phyloP scores from a whole-genome alignment of 2,888 invertebrate species.

The Acleris sparsana region DNA sequence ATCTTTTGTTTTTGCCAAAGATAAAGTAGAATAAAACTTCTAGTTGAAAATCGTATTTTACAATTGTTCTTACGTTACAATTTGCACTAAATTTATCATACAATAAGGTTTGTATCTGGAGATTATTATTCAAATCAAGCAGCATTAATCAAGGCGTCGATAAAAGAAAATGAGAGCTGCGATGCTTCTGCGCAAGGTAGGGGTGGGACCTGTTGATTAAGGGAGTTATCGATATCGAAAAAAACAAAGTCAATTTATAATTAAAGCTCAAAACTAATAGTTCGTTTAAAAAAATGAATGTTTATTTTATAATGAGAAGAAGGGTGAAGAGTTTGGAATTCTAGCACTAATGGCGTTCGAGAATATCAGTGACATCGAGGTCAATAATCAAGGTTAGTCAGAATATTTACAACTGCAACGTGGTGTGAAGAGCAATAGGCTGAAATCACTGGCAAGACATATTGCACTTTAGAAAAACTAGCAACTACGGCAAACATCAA shows the following conservation, averaged over 20 bases:
- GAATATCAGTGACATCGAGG: too few species aligned
- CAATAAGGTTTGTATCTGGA: conserved; percentile 82
- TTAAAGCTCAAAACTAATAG: background rate
- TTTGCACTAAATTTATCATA: conserved; percentile 84
- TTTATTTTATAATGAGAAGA: too few species aligned
- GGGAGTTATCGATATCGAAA: conserved; percentile 40
- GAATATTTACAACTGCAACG: too few species aligned
- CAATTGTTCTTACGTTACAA: conserved; percentile 73
- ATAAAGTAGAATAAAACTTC: conserved; percentile 23
- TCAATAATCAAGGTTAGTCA: too few species aligned
- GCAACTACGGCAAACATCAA: too few species aligned
- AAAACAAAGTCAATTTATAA: conserved; percentile 31
- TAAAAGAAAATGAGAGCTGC: conserved; percentile 79
- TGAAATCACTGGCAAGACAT: too few species aligned
- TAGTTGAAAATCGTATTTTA: conserved; percentile 53
- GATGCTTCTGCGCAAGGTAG: conserved; percentile 68
- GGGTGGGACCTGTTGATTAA: conserved; percentile 42
- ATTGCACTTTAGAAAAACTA: too few species aligned
- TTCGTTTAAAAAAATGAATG: too few species aligned
- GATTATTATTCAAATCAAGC: conserved; percentile 83
- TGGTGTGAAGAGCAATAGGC: too few species aligned
- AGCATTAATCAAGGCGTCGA: conserved; percentile 82
- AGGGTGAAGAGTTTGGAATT: too few species aligned
- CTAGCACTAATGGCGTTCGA: too few species aligned
- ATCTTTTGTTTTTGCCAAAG: too few species aligned